phyloP scores from a whole-genome alignment of 1,140 invertebrate species.

The Eurosta solidaginis region DNA sequence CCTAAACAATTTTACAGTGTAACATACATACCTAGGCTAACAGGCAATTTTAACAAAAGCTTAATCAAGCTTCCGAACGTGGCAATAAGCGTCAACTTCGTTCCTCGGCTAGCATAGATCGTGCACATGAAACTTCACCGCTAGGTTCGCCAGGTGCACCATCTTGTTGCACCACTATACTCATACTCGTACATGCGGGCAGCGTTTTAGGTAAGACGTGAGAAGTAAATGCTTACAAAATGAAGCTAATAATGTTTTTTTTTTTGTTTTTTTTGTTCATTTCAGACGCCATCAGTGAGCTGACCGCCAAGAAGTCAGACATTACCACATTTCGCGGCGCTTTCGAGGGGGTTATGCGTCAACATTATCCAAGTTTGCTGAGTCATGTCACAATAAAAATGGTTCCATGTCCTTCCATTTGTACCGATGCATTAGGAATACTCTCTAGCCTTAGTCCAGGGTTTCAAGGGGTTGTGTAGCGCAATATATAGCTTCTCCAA shows the following conservation, averaged over 20 bases:
- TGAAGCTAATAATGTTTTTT: too few relatives aligned
- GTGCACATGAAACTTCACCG: conserved; percentile 69
- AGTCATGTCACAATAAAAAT: conserved; percentile 89
- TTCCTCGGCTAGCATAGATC: conserved; percentile 71
- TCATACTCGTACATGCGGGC: conserved; percentile 92
- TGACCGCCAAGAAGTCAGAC: conserved; percentile 93
- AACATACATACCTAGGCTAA: conserved; percentile 57
- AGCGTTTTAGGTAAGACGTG: conserved; percentile 73
- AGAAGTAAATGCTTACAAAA: too few relatives aligned
- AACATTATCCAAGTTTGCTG: conserved; percentile 91
- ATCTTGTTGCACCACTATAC: conserved; percentile 77
- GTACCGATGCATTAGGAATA: conserved; percentile 88
- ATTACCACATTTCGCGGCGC: conserved; percentile 92
- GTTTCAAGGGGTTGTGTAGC: too few relatives aligned
- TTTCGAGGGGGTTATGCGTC: conserved; percentile 92
- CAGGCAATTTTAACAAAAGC: conserved; percentile 86
- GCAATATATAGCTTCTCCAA: too few relatives aligned
- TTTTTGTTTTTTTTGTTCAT: background rate
- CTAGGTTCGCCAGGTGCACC: conserved; percentile 77
- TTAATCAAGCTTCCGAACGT: conserved; percentile 83
- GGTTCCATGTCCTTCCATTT: conserved; percentile 91
- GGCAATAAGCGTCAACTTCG: conserved; percentile 67
- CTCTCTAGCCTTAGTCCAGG: conserved; percentile 89
- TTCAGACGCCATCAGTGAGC: conserved; percentile 80
- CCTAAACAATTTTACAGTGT: conserved; percentile 62